Conservation (phyloP, 2,888 invertebrate genomes). For the Noctuana brunneofusca region DNA sequence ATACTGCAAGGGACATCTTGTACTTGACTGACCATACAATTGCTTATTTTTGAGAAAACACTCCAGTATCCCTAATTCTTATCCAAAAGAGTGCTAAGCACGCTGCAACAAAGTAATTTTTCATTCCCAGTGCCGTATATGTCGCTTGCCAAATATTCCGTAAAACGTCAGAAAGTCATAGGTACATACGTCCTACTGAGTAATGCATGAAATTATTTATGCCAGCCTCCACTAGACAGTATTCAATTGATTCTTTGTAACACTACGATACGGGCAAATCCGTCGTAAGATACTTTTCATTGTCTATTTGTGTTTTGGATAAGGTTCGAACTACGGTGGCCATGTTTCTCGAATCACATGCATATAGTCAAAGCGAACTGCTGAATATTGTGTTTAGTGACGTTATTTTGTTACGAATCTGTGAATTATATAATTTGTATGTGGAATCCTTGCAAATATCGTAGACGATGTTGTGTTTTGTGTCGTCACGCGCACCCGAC, state of each 20-base stretch:
- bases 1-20: slow-evolving; percentile 88
- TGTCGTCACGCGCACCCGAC: slow-evolving; percentile 56
- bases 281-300: slow-evolving; percentile 64
- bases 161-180: slow-evolving; percentile 83
- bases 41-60: slow-evolving; percentile 60
- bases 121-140: slow-evolving; percentile 71
- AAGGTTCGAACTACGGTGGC: slow-evolving; percentile 71
- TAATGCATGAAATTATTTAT: slow-evolving; percentile 80
- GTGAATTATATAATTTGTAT: slow-evolving; percentile 73
- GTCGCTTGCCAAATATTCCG: slow-evolving; percentile 82
- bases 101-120: slow-evolving; percentile 59
- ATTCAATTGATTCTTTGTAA: slow-evolving; percentile 72
- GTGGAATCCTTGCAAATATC: slow-evolving; percentile 53
- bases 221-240: slow-evolving; percentile 69
- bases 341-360: slow-evolving; percentile 81
- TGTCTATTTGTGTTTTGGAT: slow-evolving; percentile 76
- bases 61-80: slow-evolving; percentile 53
- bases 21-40: slow-evolving; percentile 71
- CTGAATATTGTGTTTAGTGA: slow-evolving; percentile 62
- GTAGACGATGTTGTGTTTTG: slow-evolving; percentile 58
- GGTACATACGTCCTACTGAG: slow-evolving; percentile 79
- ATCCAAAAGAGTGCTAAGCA: slow-evolving; percentile 59
- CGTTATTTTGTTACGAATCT: slow-evolving; percentile 62
- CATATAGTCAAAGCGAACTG: slow-evolving; percentile 67
- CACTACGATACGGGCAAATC: slow-evolving; percentile 59